These are phyloP conservation scores for Clanis bilineata DNA, from an alignment of 2,888 invertebrate genomes.

Conservation along the genomic window DNA sequence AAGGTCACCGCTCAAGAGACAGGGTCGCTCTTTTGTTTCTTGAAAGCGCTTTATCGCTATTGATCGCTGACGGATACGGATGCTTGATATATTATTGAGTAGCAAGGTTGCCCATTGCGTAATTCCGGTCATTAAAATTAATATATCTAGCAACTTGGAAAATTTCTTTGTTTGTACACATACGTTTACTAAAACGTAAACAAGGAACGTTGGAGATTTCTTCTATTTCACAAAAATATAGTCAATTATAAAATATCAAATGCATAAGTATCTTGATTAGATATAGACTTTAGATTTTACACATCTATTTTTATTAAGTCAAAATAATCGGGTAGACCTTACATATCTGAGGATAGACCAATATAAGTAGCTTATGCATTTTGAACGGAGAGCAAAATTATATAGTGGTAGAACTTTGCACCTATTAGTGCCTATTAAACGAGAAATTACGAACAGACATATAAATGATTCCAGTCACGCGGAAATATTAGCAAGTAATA, in stretches of 20 bases:
- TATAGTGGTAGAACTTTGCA: too few relatives aligned
- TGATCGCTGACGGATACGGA: conserved; percentile 28
- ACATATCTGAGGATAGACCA: too few relatives aligned
- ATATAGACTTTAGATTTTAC: too few relatives aligned
- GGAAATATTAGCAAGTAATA: not conserved
- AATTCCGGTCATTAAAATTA: conserved; percentile 37
- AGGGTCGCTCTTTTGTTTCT: conserved; percentile 6
- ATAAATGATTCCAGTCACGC: too few relatives aligned
- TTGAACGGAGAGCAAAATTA: too few relatives aligned
- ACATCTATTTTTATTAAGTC: too few relatives aligned
- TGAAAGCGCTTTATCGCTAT: conserved; percentile 11
- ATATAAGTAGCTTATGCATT: too few relatives aligned
- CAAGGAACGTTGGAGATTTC: not conserved
- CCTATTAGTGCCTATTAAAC: too few relatives aligned
- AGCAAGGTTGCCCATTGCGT: conserved; percentile 47
- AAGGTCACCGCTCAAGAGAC: conserved; percentile 9
- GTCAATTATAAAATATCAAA: too few relatives aligned
- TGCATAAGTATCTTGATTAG: too few relatives aligned
- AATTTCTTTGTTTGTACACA: not conserved
- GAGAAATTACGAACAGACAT: too few relatives aligned
- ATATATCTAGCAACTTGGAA: not conserved
- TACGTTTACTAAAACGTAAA: not conserved
- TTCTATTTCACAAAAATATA: not conserved
- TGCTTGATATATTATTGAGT: conserved; percentile 38
- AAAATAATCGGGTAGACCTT: too few relatives aligned